These are phyloP conservation scores for Drosophila pallidifrons DNA, from an alignment of 1,140 invertebrate species.

Conservation along the genomic window DNA sequence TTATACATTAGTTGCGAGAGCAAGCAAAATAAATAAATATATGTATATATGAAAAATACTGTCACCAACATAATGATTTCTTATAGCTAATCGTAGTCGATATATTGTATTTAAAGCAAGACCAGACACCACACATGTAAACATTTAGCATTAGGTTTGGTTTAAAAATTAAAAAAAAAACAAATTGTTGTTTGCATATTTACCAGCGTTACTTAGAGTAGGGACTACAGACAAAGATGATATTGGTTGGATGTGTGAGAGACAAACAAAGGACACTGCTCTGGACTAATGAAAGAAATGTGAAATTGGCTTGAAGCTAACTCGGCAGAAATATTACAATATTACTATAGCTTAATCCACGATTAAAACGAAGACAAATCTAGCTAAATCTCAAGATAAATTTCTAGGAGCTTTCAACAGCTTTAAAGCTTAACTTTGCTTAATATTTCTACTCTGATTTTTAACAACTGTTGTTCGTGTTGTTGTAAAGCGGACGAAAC, in stretches of 20 bases:
- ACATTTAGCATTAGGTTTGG: slow-evolving; percentile 48
- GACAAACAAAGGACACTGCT: slow-evolving; percentile 2
- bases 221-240: slow-evolving; percentile 66
- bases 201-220: slow-evolving; percentile 71
- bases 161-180: slow-evolving; percentile 26
- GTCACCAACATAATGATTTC: slow-evolving; percentile 69
- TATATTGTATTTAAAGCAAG: slow-evolving; percentile 53
- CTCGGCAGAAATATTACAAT: no score
- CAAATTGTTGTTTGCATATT: slow-evolving; percentile 64
- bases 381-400: no score
- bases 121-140: slow-evolving; percentile 79
- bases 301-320: no score
- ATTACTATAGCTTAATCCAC: no score
- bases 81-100: slow-evolving; percentile 52
- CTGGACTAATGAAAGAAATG: not conserved
- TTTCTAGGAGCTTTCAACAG: no score
- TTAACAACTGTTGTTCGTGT: not conserved
- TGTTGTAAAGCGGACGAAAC: slow-evolving; percentile 3
- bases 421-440: no score
- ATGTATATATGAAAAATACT: slow-evolving; percentile 30
- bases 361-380: no score
- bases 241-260: slow-evolving; percentile 38
- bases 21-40: slow-evolving; percentile 44
- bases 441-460: no score
- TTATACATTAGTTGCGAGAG: slow-evolving; percentile 58